Percentiles rank a stretch among this genome's conserved stretches.
phyloP scores from a whole-genome alignment of 1,140 invertebrate genomes.

The Drosophila varians region DNA sequence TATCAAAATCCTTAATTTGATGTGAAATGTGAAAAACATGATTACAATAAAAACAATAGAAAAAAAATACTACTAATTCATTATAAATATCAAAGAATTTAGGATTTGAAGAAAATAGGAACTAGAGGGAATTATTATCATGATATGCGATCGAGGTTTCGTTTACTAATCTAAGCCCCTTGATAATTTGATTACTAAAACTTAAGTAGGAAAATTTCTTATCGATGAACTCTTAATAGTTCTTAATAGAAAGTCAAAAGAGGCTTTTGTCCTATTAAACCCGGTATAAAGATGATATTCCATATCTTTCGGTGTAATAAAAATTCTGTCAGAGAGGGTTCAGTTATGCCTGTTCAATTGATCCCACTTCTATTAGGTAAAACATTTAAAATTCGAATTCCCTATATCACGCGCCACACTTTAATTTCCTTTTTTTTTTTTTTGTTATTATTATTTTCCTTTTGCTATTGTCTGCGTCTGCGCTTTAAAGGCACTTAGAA shows the following conservation, averaged over 20 bases:
- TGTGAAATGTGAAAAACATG: no score
- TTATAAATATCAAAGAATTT: no score
- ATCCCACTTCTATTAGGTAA: slow-evolving; percentile 28
- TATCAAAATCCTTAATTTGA: no score
- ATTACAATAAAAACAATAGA: neutral
- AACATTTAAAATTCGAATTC: slow-evolving; percentile 10
- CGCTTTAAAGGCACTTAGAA: neutral
- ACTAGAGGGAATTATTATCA: no score
- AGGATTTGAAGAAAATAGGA: no score
- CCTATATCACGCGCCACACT: slow-evolving; percentile 1
- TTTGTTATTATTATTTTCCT: slow-evolving; percentile 6
- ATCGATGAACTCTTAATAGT: slow-evolving; percentile 22
- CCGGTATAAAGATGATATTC: neutral
- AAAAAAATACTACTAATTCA: neutral
- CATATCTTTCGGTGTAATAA: no score
- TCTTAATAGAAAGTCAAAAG: neutral
- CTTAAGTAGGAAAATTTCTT: neutral
- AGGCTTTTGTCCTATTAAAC: neutral
- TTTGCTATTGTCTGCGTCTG: slow-evolving; percentile 22
- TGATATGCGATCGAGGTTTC: neutral
- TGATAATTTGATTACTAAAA: slow-evolving; percentile 10
- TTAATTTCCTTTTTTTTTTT: neutral
- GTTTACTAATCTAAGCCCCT: neutral
- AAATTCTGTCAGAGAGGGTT: no score
- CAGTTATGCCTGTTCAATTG: neutral